These are phyloP conservation scores for Diadromus collaris DNA, from an alignment of 2,888 invertebrate species.

Conservation along the genomic window DNA sequence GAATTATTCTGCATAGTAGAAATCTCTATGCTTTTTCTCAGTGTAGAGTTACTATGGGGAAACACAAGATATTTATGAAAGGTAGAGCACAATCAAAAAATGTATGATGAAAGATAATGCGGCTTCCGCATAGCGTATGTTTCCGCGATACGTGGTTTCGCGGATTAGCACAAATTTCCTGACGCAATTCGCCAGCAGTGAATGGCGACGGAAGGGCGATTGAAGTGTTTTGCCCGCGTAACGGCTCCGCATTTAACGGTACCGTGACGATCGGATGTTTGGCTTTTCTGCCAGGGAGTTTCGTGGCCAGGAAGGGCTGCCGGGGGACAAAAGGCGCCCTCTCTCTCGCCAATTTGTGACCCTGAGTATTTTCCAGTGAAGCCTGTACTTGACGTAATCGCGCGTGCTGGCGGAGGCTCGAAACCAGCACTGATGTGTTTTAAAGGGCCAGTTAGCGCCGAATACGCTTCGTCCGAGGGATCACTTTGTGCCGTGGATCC, in stretches of 20 bases:
- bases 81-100: too few relatives aligned
- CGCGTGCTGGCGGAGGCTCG: conserved; percentile 44
- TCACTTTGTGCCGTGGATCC: conserved; percentile 43
- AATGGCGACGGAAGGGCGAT: not conserved
- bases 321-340: conserved; percentile 35
- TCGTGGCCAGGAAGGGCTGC: conserved; percentile 38
- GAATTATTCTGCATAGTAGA: too few relatives aligned
- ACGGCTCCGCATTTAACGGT: conserved; percentile 66
- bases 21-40: too few relatives aligned
- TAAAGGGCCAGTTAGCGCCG: conserved; percentile 71
- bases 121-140: not conserved
- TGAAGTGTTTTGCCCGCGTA: conserved; percentile 69
- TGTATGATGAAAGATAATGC: too few relatives aligned
- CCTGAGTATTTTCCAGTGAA: conserved; percentile 64
- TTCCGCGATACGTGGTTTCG: not conserved
- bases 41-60: too few relatives aligned
- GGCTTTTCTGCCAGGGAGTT: conserved; percentile 47
- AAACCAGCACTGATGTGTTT: conserved; percentile 64
- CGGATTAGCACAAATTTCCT: not conserved
- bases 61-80: too few relatives aligned
- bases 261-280: conserved; percentile 71
- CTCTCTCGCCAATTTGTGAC: conserved; percentile 61
- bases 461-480: conserved; percentile 52
- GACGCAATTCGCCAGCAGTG: not conserved
- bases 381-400: conserved; percentile 70